Evolutionary conservation across 2,888 invertebrate species (phyloP), one percentile per base, ranked within the genome.

Genomic region (Dorcus hopei): DNA sequence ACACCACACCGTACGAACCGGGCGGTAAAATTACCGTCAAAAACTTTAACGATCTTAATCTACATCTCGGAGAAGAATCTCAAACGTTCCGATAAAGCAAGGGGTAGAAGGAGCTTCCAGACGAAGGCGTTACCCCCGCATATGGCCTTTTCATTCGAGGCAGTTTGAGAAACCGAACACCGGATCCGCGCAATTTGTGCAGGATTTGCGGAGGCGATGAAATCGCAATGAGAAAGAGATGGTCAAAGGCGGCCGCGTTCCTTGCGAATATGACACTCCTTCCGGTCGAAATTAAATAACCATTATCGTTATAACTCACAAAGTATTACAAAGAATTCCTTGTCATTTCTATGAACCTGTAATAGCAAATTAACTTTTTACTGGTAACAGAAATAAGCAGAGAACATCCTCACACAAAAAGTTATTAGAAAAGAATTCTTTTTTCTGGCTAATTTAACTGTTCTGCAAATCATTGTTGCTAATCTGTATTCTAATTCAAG

Each of bases 91-190:
- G 45, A 45, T 45, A 19, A 11, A 45, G 45, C 45, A 45, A 45
- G 14, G 9, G 45, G 45, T 45, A 8, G 14, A 9, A 23, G 45
- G 19, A 45, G 1, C 16, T 45, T 11, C 23, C 19, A 16, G 19
- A 45, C 9, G 45, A 45, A 45, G 45, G 45, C 45, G 45, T 45
- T 45, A 45, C 45, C 7, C 45, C 9, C 23, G 14, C 16, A 45
- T 45, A 11, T 9, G 45, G 45, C 9, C 45, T 11, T 19, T 33
- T 33, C 26, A 33, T 33, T 33, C 7, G 26, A 33, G 26, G 6
- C 19, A 9, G 16, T 45, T 45, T 45, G 45, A 45, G 45, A 45
- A 45, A 45, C 45, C 45, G 45, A 45, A 45, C 45, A 45, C 45
- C 45, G 45, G 45, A 45, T 45, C 23, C 19, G 45, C 23, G 45